phyloP scores from a whole-genome alignment of 2,113 vertebrate species.

The Vidua macroura region DNA sequence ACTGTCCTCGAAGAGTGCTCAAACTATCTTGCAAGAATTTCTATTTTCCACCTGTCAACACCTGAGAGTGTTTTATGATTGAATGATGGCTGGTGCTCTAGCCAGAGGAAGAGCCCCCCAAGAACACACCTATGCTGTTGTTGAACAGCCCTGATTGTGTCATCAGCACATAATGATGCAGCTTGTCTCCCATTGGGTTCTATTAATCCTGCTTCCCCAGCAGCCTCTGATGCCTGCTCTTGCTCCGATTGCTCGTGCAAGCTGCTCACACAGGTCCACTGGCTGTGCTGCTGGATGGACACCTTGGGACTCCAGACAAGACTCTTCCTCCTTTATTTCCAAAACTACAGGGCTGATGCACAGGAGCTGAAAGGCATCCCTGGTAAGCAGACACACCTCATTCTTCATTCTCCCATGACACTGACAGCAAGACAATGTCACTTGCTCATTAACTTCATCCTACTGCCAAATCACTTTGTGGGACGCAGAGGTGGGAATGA shows the following conservation, averaged over 20 bases:
- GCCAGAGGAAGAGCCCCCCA: background rate
- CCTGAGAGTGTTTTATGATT: background rate
- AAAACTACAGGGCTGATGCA: background rate
- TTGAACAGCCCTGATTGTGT: background rate
- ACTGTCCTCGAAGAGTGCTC: background rate
- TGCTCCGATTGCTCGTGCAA: background rate
- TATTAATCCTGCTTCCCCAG: conserved; percentile 18
- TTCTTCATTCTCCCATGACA: background rate
- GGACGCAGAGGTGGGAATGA: background rate
- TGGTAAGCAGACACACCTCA: background rate
- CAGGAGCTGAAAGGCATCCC: background rate
- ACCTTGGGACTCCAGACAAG: background rate
- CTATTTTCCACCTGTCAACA: background rate
- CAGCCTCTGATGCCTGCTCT: background rate
- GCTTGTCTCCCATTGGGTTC: background rate
- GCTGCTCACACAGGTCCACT: background rate
- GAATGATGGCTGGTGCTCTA: background rate
- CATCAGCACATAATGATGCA: background rate
- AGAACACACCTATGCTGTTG: background rate
- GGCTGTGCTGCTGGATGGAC: background rate
- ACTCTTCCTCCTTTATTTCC: background rate
- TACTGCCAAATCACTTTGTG: background rate
- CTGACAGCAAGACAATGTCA: background rate
- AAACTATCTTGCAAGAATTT: background rate
- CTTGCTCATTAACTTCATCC: conserved; percentile 16